Evolutionary conservation across 2,797 vertebrate species (phyloP), one percentile per base, ranked within the genome.

Genomic region (Eidolon dupreanum): DNA sequence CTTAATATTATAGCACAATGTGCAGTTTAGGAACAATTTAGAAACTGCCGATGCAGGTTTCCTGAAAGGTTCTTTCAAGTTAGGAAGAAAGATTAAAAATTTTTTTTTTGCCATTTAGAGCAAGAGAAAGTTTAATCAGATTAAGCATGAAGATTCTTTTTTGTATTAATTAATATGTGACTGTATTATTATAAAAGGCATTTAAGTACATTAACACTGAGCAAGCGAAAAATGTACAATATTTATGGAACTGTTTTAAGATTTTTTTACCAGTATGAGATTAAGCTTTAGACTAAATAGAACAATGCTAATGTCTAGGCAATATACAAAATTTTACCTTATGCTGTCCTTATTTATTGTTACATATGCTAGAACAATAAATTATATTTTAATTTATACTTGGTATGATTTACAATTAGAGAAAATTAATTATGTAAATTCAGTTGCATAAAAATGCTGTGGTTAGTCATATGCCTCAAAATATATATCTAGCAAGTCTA

Each of bases 341-440:
- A 49, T 89, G 15, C 13, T 79, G 0, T 36, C 43, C 13, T 83
- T 28, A 57, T 24, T 71, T 88, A 10, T 93, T 59, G 20, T 70
- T 84, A n/a, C 68, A 83, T 90, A 90, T 66, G 53, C 11, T 55
- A 41, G 28, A 70, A 15, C 15, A 93, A 84, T 73, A 53, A 53
- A 71, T 95, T 88, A 36, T 1, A 46, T 92, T 63, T 46, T 82
- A 78, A 49, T 74, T 96, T 84, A 75, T 15, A 38, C 6, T 85
- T 77, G 26, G 16, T 63, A 61, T 82, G 46, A 77, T 75, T 81
- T 87, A 89, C 20, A 97, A 38, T 87, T 65, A 82, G 46, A 26
- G 28, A 88, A 96, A 88, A 91, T 61, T 74, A 96, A 92, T 86
- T 31, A 59, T 46, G 10, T 74, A 31, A 86, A 65, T 86, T 57